These are phyloP conservation scores for Synergus japonicus DNA, from an alignment of 2,888 invertebrate genomes.

Conservation along the genomic window DNA sequence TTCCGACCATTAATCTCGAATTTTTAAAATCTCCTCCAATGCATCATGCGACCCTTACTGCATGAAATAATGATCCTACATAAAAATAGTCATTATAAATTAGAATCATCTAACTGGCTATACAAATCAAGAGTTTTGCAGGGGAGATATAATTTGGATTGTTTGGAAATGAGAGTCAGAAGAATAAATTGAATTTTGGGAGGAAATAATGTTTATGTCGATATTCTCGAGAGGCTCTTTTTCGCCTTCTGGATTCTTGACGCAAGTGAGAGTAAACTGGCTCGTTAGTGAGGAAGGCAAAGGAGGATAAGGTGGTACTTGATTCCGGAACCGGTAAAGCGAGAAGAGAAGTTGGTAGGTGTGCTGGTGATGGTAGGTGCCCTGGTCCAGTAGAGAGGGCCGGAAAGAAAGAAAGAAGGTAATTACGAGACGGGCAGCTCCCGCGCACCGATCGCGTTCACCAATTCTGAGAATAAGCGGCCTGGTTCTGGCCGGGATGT, in stretches of 20 bases:
- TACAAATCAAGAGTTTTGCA: neutral
- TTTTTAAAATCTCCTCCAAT: conserved; percentile 16
- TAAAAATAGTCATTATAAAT: neutral
- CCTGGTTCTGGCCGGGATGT: conserved; percentile 66
- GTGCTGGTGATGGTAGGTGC: conserved; percentile 46
- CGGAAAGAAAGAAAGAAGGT: conserved; percentile 69
- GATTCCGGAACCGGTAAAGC: conserved; percentile 50
- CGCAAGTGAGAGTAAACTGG: conserved; percentile 47
- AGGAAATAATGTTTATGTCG: neutral
- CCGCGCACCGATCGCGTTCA: conserved; percentile 73
- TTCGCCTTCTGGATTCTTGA: conserved; percentile 6
- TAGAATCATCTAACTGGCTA: neutral
- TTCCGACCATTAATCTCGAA: conserved; percentile 26
- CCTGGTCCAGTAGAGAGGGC: conserved; percentile 47
- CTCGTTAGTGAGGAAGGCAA: conserved; percentile 51
- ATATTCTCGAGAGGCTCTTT: neutral
- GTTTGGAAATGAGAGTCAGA: neutral
- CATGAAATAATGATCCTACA: neutral
- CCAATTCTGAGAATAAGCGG: conserved; percentile 75
- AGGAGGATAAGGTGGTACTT: conserved; percentile 45
- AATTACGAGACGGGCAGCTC: conserved; percentile 76
- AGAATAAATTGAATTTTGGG: neutral
- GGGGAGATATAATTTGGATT: neutral
- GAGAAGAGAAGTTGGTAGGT: conserved; percentile 42
- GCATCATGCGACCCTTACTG: neutral